A percentile compares a stretch with the other conserved stretches of the same genome.
Evolutionary conservation across 1,140 invertebrate genomes (phyloP).

Genomic region (Melanaphis sacchari): DNA sequence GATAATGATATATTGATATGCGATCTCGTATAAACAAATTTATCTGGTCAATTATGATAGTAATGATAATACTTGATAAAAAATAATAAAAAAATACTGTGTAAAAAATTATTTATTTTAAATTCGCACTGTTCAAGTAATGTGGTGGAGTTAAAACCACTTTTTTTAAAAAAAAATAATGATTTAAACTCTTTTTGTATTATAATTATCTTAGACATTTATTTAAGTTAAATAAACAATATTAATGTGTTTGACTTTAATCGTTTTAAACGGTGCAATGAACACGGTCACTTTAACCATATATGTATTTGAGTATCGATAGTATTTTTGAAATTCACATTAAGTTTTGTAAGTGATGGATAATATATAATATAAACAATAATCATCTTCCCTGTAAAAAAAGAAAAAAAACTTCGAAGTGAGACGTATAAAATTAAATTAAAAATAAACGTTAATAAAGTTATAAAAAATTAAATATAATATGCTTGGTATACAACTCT

Average conservation of each 20-base stretch:
- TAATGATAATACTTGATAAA: not conserved
- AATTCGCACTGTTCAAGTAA: too few species aligned
- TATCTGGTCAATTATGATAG: not conserved
- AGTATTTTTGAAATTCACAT: not conserved
- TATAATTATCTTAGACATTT: not conserved
- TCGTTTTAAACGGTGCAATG: not conserved
- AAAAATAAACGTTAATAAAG: too few species aligned
- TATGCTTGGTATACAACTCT: not conserved
- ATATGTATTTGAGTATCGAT: not conserved
- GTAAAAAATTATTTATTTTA: not conserved
- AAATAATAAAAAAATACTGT: not conserved
- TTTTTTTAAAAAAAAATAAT: not conserved
- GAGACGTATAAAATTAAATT: too few species aligned
- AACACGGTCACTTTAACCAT: not conserved
- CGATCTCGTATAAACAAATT: not conserved
- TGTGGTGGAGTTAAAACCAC: too few species aligned
- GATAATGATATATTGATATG: not conserved
- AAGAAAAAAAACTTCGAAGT: too few species aligned
- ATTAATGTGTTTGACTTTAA: too few species aligned
- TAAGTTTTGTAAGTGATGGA: not conserved
- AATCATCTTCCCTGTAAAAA: too few species aligned
- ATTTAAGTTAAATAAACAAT: too few species aligned
- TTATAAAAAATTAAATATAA: not conserved
- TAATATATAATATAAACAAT: not conserved
- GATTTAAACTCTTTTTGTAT: not conserved